A percentile compares a stretch with the other conserved stretches of the same genome.
phyloP scores from a whole-genome alignment of 2,797 vertebrate genomes.

The Mus minutoides region DNA sequence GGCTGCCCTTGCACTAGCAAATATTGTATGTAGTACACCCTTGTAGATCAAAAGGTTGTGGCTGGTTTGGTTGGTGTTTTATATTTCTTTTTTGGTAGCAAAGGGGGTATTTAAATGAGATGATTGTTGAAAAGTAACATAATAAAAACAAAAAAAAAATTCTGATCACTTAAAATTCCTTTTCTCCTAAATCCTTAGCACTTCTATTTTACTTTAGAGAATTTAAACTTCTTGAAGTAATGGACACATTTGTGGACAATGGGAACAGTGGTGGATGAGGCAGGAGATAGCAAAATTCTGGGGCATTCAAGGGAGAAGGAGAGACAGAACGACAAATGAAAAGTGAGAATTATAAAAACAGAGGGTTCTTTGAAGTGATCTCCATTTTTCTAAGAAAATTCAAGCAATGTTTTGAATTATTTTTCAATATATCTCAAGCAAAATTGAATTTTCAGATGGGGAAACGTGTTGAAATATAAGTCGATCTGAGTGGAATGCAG shows the following conservation, averaged over 20 bases:
- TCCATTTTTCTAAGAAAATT: background rate
- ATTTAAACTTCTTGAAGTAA: background rate
- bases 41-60: background rate
- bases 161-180: background rate
- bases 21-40: background rate
- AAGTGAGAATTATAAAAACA: background rate
- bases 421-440: slow-evolving; percentile 49
- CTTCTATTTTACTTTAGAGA: background rate
- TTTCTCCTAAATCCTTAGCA: background rate
- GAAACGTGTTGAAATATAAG: background rate
- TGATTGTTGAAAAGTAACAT: background rate
- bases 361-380: background rate
- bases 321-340: background rate
- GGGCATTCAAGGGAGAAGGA: accelerated
- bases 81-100: background rate
- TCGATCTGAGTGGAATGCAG: background rate
- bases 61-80: background rate
- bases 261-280: no score
- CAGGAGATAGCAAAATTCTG: background rate
- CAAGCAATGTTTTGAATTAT: background rate
- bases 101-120: background rate
- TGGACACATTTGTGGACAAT: background rate
- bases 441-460: slow-evolving; percentile 17
- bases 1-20: accelerated
- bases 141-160: background rate